phyloP scores from a whole-genome alignment of 2,888 invertebrate species.

The Eristalinus sepulchralis region DNA sequence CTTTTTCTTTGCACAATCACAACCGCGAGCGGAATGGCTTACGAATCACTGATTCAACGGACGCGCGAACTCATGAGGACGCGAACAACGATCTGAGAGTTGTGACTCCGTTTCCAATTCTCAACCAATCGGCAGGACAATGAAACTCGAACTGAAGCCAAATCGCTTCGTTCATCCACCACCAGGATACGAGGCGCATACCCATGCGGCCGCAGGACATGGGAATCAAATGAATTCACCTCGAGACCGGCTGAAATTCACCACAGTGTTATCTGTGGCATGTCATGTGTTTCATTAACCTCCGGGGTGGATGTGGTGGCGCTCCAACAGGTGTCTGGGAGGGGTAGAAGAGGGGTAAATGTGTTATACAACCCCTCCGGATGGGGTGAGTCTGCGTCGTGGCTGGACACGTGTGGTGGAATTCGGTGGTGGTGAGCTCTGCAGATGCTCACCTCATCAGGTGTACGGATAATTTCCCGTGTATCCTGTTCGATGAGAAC shows the following conservation, averaged over 20 bases:
- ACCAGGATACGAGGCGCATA: conserved; percentile 20
- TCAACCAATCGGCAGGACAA: conserved; percentile 61
- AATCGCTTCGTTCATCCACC: conserved; percentile 31
- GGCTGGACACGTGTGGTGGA: not conserved
- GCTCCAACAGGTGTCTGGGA: conserved; percentile 40
- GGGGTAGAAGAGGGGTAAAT: conserved; percentile 45
- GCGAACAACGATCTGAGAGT: not conserved
- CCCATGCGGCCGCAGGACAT: conserved; percentile 25
- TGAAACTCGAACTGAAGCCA: conserved; percentile 62
- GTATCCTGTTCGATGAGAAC: not conserved
- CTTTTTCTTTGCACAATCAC: not conserved
- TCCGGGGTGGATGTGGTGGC: not conserved
- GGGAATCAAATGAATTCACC: conserved; percentile 32
- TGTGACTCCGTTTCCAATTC: not conserved
- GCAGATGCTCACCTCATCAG: conserved; percentile 2
- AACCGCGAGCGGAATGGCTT: not conserved
- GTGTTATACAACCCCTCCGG: conserved; percentile 55
- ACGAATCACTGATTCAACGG: not conserved
- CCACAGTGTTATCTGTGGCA: conserved; percentile 56
- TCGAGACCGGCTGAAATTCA: conserved; percentile 11
- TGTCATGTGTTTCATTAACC: conserved; percentile 39
- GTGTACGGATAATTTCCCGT: conserved; percentile 37
- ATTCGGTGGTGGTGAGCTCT: not conserved
- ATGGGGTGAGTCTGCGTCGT: conserved; percentile 47
- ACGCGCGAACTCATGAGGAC: not conserved